phyloP scores from a whole-genome alignment of 2,888 invertebrate species.

The Apamea monoglypha region DNA sequence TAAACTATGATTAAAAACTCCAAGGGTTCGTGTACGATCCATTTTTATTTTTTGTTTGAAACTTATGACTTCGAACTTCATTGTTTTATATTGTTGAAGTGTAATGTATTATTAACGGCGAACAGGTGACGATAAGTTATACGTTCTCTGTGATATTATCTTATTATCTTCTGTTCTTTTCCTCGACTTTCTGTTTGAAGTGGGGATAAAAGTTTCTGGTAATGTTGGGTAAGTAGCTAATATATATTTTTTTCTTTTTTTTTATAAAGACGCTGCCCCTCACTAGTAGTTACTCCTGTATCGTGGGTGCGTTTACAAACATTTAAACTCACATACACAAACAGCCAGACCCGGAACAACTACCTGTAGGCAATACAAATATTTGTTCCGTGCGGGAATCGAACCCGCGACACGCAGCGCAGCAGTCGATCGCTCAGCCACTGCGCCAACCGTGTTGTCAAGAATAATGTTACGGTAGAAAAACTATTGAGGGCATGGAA shows the following conservation, averaged over 20 bases:
- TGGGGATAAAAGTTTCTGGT: conserved; percentile 1
- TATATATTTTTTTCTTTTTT: too few species aligned
- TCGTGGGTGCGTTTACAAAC: too few species aligned
- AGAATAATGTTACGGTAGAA: not conserved
- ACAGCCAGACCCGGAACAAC: too few species aligned
- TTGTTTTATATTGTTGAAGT: conserved; percentile 44
- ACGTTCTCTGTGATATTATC: conserved; percentile 26
- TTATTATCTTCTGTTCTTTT: conserved; percentile 21
- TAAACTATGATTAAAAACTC: conserved; percentile 81
- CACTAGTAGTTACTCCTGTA: too few species aligned
- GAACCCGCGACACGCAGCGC: too few species aligned
- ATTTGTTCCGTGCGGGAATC: too few species aligned
- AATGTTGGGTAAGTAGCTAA: not conserved
- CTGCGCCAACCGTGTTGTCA: too few species aligned
- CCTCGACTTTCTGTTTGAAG: conserved; percentile 3
- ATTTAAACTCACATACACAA: too few species aligned
- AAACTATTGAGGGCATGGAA: not conserved
- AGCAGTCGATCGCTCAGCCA: too few species aligned
- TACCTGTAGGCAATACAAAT: too few species aligned
- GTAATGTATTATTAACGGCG: conserved; percentile 46
- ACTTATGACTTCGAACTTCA: conserved; percentile 67
- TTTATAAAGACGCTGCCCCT: too few species aligned
- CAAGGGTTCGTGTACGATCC: conserved; percentile 63
- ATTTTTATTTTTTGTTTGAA: conserved; percentile 64
- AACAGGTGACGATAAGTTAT: conserved; percentile 34